Conservation (phyloP, 2,888 invertebrate species). For the Dynastes tityus region DNA sequence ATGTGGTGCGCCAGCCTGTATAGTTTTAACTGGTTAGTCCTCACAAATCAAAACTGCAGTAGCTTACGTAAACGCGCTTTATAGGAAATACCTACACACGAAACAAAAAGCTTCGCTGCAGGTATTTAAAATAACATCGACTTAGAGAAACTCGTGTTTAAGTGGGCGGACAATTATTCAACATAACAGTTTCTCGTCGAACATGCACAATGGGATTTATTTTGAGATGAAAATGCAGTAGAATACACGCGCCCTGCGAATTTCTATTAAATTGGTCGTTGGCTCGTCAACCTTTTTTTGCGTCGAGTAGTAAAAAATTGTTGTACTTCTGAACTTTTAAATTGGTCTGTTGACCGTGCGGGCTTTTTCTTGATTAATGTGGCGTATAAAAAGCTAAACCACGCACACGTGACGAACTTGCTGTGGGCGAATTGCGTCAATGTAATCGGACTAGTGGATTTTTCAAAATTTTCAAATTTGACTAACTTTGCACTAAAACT, state of each 20-base stretch:
- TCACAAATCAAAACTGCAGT: neutral
- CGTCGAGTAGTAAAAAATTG: neutral
- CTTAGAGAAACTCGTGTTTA: neutral
- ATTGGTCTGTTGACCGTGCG: slow-evolving; percentile 8
- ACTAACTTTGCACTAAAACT: slow-evolving; percentile 24
- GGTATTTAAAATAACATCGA: slow-evolving; percentile 19
- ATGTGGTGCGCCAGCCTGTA: too few species aligned
- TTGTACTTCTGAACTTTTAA: neutral
- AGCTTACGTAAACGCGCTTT: neutral
- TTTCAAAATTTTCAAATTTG: slow-evolving; percentile 38
- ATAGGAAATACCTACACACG: neutral
- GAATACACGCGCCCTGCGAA: neutral
- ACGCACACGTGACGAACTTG: slow-evolving; percentile 18
- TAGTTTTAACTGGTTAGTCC: too few species aligned
- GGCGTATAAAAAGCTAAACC: slow-evolving; percentile 40
- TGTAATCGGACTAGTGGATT: slow-evolving; percentile 30
- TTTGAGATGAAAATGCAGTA: slow-evolving; percentile 20
- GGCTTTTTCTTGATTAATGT: slow-evolving; percentile 36
- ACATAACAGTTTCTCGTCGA: slow-evolving; percentile 21
- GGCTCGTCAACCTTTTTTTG: neutral
- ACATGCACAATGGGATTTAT: slow-evolving; percentile 22
- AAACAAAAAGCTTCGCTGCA: slow-evolving; percentile 1
- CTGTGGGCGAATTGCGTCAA: slow-evolving; percentile 44
- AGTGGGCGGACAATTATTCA: slow-evolving; percentile 11
- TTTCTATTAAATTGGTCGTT: slow-evolving; percentile 9